Percentiles rank a stretch among this genome's conserved stretches.
phyloP scores from a whole-genome alignment of 2,797 vertebrate species.

The Meda fulgida region DNA sequence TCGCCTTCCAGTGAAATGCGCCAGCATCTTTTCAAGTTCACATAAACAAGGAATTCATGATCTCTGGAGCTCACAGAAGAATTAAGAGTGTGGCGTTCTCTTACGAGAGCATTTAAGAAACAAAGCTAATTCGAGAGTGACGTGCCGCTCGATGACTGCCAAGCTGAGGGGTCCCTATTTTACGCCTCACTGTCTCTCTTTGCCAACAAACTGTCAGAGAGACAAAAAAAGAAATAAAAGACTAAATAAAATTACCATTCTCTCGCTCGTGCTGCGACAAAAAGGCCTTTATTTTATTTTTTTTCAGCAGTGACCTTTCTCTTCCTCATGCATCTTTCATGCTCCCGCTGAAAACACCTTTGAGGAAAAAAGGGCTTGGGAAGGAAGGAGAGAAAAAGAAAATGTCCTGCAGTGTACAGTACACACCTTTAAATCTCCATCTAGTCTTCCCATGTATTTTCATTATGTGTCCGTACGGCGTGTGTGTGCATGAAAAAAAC shows the following conservation, averaged over 20 bases:
- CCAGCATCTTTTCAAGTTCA: conserved; percentile 42
- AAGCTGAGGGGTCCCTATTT: conserved; percentile 51
- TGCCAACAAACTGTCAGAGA: conserved; percentile 57
- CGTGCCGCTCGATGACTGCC: conserved; percentile 36
- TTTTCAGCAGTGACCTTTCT: conserved; percentile 87
- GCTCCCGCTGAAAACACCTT: conserved; percentile 83
- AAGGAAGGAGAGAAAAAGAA: conserved; percentile 80
- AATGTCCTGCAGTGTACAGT: conserved; percentile 78
- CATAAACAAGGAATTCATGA: conserved; percentile 56
- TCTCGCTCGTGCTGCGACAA: conserved; percentile 68
- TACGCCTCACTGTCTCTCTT: conserved; percentile 61
- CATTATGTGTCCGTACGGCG: conserved; percentile 58
- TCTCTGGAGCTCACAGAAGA: conserved; percentile 45
- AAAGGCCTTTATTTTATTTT: conserved; percentile 83
- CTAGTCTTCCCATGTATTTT: conserved; percentile 81
- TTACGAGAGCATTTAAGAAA: conserved; percentile 22
- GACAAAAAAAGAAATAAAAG: conserved; percentile 54
- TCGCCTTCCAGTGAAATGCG: conserved; percentile 49
- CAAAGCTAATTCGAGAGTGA: conserved; percentile 17
- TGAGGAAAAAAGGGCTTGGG: conserved; percentile 80
- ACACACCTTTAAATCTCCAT: conserved; percentile 76
- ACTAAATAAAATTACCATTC: conserved; percentile 67
- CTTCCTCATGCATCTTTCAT: conserved; percentile 91
- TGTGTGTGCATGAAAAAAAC: conserved; percentile 55
- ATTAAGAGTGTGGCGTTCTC: neutral